Conservation (phyloP, 2,113 vertebrate genomes). For the Crypturellus undulatus region DNA sequence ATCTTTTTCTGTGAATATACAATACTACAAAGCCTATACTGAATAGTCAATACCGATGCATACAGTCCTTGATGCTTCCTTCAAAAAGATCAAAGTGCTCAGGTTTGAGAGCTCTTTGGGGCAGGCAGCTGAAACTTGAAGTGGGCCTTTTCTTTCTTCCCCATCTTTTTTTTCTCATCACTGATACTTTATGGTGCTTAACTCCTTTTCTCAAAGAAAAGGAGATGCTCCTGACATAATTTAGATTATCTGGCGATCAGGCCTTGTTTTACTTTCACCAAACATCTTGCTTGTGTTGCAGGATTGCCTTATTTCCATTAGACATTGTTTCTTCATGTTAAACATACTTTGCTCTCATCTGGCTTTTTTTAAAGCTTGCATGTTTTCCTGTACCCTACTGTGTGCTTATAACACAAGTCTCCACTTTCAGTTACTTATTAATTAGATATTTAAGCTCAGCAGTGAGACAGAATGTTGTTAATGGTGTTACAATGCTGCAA, state of each 20-base stretch:
- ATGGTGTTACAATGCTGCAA: background rate
- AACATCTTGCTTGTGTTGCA: background rate
- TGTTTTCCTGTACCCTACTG: accelerated
- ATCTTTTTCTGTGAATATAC: background rate
- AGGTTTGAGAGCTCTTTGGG: background rate
- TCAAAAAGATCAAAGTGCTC: background rate
- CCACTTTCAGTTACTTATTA: background rate
- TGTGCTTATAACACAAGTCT: background rate
- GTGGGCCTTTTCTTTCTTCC: background rate
- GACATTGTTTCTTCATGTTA: background rate
- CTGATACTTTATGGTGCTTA: background rate
- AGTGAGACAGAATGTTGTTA: background rate
- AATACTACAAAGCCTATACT: background rate
- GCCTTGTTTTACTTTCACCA: background rate
- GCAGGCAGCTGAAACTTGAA: background rate
- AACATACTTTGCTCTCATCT: background rate
- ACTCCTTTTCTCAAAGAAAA: background rate
- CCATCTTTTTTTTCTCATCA: background rate
- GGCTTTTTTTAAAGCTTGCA: too few relatives aligned
- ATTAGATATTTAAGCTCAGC: background rate
- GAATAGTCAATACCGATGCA: background rate
- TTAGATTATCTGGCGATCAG: background rate
- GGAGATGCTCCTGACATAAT: background rate
- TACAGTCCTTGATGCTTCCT: background rate
- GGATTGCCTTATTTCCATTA: background rate